Evolutionary conservation across 1,140 invertebrate genomes (phyloP).

Genomic region (Pollicipes pollicipes): DNA sequence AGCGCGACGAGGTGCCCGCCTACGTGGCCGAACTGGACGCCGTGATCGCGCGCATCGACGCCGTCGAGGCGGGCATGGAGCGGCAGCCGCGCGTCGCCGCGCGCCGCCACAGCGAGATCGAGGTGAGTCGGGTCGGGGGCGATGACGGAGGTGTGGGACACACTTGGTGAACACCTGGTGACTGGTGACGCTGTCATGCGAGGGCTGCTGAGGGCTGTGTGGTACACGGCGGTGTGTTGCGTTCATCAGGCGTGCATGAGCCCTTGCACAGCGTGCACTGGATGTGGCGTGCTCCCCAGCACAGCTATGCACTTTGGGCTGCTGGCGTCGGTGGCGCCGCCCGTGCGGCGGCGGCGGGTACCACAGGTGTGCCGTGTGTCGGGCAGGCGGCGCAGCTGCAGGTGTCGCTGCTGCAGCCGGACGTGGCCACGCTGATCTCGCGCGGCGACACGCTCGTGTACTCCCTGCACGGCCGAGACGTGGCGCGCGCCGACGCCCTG

Average conservation of each 20-base stretch:
- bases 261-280: no score
- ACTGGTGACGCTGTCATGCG: no score
- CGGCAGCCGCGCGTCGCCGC: constrained; percentile 8
- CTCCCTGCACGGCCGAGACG: constrained; percentile 35
- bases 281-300: no score
- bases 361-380: background rate
- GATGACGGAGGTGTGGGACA: no score
- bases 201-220: no score
- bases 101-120: constrained; percentile 4
- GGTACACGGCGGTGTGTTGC: no score
- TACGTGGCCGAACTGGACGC: background rate
- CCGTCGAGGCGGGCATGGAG: background rate
- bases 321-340: background rate
- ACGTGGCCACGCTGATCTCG: constrained; percentile 57
- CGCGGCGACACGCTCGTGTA: constrained; percentile 54
- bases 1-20: background rate
- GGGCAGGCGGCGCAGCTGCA: constrained; percentile 26
- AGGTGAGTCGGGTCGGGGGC: constrained; percentile 6
- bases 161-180: no score
- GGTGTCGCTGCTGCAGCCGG: constrained; percentile 45
- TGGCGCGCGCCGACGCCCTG: constrained; percentile 36
- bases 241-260: no score
- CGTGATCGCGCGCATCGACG: background rate
- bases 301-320: no score
- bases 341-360: background rate